Base-by-base conservation (phyloP, 2,797 vertebrate species). In the Numenius phaeopus region DNA sequence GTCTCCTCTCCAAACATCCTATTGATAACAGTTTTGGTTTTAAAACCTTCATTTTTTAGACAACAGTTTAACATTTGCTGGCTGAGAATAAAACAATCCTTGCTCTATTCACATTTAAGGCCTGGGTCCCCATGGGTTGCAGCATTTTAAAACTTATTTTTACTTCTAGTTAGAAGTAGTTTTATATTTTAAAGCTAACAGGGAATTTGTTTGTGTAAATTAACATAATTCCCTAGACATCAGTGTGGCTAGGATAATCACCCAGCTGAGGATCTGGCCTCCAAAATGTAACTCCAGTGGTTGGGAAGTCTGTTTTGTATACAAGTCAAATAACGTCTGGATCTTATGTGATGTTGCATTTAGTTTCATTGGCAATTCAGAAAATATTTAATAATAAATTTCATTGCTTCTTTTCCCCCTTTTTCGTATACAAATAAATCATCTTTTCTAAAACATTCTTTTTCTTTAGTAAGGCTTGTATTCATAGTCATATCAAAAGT, bases 351-450 rank as follows among this genome's bases (percentile, higher is more conserved):
- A 55, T 67, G 32, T 86, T 72, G 42, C 57, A 66, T 89, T 83
- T 95, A 82, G 71, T 72, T 94, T 83, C 91, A 95, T 8, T 95
- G 82, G 79, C 89, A 92, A 94, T 83, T 97, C 91, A 97, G 85
- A 96, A 88, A 95, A 82, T 84, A 96, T 30, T 93, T 92, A 66
- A 76, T 89, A 83, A 86, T 82, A 97, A 97, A 94, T 67, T 95
- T 80, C 62, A 90, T 73, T 96, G 95, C 54, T 81, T 96, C 88
- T 92, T 54, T 95, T 96, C 58, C 40, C 12, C 24, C 18, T 93
- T 96, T 96, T 97, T 87, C 10, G 3, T 91, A 97, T 82, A 97
- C 94, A 97, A 97, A 97, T 96, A 97, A 95, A 92, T 91, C 1
- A 75, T 96, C 88, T 95, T 90, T 87, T 94, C 94, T 93, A 95